Percentiles rank a stretch among this genome's conserved stretches.
Conservation (phyloP, 2,888 invertebrate genomes). For the Miltochrista miniata region DNA sequence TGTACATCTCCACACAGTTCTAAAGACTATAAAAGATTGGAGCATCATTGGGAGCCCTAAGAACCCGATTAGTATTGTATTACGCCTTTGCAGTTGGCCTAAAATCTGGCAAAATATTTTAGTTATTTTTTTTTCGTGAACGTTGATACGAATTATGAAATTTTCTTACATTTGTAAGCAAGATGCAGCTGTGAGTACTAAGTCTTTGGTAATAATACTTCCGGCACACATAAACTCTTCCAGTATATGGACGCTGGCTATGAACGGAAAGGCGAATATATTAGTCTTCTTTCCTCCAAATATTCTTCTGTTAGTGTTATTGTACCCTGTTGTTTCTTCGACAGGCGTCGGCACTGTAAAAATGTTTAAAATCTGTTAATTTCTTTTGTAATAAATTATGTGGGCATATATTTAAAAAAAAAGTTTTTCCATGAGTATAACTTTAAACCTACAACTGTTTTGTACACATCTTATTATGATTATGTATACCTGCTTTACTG, state of each 20-base stretch:
- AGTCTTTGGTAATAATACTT: conserved; percentile 44
- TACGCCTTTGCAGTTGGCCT: no score
- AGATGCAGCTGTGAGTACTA: conserved; percentile 54
- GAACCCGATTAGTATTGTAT: no score
- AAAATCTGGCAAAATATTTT: background rate
- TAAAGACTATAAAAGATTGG: no score
- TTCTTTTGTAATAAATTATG: no score
- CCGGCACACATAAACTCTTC: conserved; percentile 46
- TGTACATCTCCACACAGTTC: no score
- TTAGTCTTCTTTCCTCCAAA: conserved; percentile 32
- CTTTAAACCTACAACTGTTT: no score
- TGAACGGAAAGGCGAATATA: conserved; percentile 44
- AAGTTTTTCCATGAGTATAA: background rate
- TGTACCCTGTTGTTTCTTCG: background rate
- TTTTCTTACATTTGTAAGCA: conserved; percentile 49
- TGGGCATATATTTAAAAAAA: background rate
- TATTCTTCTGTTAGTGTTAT: conserved; percentile 29
- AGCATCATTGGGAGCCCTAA: no score
- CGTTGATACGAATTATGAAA: background rate
- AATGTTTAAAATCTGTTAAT: background rate
- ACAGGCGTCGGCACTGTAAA: conserved; percentile 9
- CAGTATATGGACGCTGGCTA: conserved; percentile 46
- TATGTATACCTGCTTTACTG: no score
- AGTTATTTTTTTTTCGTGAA: background rate
- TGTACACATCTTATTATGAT: no score